phyloP scores from a whole-genome alignment of 1,140 invertebrate species.

The Drosophila parabipectinata region DNA sequence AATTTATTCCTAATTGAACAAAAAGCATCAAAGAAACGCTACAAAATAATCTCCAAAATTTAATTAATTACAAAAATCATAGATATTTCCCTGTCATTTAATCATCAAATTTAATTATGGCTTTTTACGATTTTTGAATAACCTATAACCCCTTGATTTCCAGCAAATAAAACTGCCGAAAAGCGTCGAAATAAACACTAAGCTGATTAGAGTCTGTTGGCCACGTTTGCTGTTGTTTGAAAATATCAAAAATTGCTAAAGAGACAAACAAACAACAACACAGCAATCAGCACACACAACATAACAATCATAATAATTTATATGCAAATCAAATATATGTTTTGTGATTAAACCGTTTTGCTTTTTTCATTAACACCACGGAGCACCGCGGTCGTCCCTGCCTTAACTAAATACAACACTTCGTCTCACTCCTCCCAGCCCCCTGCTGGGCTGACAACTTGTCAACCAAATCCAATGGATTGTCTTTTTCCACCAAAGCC shows the following conservation, averaged over 20 bases:
- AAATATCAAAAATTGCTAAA: constrained; percentile 26
- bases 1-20: no score
- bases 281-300: background rate
- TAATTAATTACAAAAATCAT: no score
- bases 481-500: constrained; percentile 11
- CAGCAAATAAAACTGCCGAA: background rate
- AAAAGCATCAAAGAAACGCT: no score
- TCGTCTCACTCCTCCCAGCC: background rate
- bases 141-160: background rate
- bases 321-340: constrained; percentile 75
- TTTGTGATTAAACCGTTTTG: constrained; percentile 78
- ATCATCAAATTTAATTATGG: background rate
- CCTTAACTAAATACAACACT: background rate
- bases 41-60: no score
- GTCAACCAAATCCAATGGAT: constrained; percentile 28
- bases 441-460: constrained; percentile 28
- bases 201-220: constrained; percentile 40
- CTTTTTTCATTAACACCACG: constrained; percentile 76
- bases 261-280: constrained; percentile 16
- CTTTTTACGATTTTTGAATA: background rate
- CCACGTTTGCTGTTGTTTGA: constrained; percentile 30
- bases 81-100: no score
- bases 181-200: constrained; percentile 7
- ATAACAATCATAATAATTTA: constrained; percentile 64
- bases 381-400: constrained; percentile 22